These are phyloP conservation scores for Holotrichia oblita DNA, from an alignment of 1,140 invertebrate species.

Conservation along the genomic window DNA sequence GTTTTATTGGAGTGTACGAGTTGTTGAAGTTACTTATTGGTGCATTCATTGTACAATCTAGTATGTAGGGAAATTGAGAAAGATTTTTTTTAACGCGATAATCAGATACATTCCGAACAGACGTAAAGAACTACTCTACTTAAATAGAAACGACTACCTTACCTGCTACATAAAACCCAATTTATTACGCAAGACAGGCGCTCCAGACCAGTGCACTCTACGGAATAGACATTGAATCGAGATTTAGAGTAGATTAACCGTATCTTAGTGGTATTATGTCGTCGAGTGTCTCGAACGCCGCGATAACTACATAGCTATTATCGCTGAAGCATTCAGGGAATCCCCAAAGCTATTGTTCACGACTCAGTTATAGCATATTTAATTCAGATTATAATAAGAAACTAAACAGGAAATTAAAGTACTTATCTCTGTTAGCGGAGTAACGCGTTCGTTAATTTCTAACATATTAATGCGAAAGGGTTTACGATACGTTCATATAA, in stretches of 20 bases:
- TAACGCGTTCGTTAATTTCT: neutral
- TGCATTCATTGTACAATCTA: no score
- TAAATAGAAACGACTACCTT: neutral
- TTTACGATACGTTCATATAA: no score
- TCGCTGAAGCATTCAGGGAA: neutral
- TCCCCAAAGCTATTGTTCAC: no score
- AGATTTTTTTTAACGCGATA: no score
- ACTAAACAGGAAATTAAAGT: no score
- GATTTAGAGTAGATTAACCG: conserved; percentile 16
- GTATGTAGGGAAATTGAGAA: no score
- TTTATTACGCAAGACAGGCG: neutral
- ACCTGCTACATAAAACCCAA: neutral
- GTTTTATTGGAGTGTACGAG: no score
- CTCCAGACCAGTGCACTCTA: neutral
- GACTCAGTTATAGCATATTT: no score
- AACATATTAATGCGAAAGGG: no score
- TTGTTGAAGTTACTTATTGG: no score
- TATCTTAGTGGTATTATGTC: neutral
- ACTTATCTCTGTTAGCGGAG: no score
- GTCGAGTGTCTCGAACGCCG: neutral
- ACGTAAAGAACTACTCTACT: neutral
- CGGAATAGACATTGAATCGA: neutral
- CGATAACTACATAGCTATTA: neutral
- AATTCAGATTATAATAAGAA: no score
- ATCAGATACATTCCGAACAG: neutral